These are phyloP conservation scores for Macrosiphum euphorbiae DNA, from an alignment of 2,888 invertebrate genomes.

Conservation along the genomic window DNA sequence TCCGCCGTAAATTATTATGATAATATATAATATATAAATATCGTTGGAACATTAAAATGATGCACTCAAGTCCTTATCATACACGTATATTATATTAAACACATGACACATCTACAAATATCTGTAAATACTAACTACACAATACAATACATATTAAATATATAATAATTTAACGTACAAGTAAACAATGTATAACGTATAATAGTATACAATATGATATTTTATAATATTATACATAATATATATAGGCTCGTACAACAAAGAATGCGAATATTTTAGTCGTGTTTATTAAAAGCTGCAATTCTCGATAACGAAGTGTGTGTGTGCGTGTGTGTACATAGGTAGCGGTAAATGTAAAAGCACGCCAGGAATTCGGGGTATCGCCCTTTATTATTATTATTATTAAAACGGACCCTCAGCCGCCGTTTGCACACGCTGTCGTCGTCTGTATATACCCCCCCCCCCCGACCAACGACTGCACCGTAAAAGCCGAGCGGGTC, in stretches of 20 bases:
- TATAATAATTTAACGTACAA: not conserved
- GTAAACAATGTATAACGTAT: not conserved
- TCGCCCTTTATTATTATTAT: slow-evolving; percentile 59
- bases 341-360: slow-evolving; percentile 50
- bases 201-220: not conserved
- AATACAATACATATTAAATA: not conserved
- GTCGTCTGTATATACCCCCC: not conserved
- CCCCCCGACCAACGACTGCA: not conserved
- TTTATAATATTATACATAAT: not conserved
- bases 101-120: too few relatives aligned
- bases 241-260: slow-evolving; percentile 30
- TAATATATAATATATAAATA: not conserved
- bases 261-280: slow-evolving; percentile 59
- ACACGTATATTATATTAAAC: too few relatives aligned
- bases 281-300: slow-evolving; percentile 62
- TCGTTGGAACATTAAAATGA: not conserved
- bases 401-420: slow-evolving; percentile 56
- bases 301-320: slow-evolving; percentile 55
- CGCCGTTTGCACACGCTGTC: not conserved
- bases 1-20: not conserved
- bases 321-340: slow-evolving; percentile 24
- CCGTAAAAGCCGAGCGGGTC: not conserved
- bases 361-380: slow-evolving; percentile 55
- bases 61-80: not conserved
- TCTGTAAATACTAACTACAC: not conserved